Evolutionary conservation across 2,113 vertebrate genomes (phyloP).

Genomic region (Campylomormyrus numenius): DNA sequence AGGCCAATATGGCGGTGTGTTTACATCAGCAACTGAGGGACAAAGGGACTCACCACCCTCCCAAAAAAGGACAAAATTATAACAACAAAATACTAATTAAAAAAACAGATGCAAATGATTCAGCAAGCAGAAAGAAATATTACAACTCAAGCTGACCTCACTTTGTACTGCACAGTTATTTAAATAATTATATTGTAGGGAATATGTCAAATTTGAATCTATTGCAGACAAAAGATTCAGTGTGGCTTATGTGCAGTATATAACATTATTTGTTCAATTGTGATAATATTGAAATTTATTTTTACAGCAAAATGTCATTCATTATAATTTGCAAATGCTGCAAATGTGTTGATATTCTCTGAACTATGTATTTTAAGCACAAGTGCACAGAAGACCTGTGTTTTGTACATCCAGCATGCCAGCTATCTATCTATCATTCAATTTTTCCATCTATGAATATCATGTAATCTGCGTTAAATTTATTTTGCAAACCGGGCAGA

Average conservation of each 20-base stretch:
- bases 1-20: not conserved
- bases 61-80: not conserved
- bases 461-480: slow-evolving; percentile 14
- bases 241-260: not conserved
- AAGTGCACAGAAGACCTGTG: not conserved
- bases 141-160: not conserved
- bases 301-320: not conserved
- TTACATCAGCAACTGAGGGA: not conserved
- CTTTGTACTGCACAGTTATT: not conserved
- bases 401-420: not conserved
- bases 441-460: slow-evolving; percentile 23
- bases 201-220: not conserved
- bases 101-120: not conserved
- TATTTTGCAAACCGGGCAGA: slow-evolving; percentile 24
- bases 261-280: not conserved
- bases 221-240: not conserved
- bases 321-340: not conserved
- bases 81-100: not conserved
- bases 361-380: not conserved
- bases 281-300: not conserved
- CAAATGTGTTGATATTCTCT: not conserved
- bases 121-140: not conserved
- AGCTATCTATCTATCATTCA: slow-evolving; percentile 22
- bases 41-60: not conserved
- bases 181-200: not conserved